A percentile compares a stretch with the other conserved stretches of the same genome.
phyloP scores from a whole-genome alignment of 2,797 vertebrate species.

The Anas flavirostris region DNA sequence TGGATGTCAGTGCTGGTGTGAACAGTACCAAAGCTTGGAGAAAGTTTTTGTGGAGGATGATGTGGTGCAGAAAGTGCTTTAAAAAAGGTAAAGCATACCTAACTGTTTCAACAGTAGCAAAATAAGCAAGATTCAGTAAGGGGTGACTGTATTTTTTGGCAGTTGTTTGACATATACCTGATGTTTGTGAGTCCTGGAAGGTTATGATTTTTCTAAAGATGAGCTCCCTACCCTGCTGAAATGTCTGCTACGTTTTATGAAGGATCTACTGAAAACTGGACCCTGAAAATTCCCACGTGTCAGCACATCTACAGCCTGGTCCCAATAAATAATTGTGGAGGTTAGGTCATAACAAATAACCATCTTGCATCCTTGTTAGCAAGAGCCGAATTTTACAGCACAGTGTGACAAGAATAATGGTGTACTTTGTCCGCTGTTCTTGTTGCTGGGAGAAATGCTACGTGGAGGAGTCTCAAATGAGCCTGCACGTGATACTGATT shows the following conservation, averaged over 20 bases:
- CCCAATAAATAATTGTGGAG: background rate
- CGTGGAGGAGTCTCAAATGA: background rate
- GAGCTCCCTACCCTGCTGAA: background rate
- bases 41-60: background rate
- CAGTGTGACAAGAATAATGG: background rate
- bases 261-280: background rate
- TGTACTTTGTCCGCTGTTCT: background rate
- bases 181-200: background rate
- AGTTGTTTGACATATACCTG: background rate
- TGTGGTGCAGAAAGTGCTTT: background rate
- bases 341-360: background rate
- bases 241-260: background rate
- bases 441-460: background rate
- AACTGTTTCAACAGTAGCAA: background rate
- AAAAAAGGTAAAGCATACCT: background rate
- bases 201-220: background rate
- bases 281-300: background rate
- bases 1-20: fast-evolving
- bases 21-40: background rate
- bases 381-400: fast-evolving
- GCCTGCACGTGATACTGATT: background rate
- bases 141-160: background rate
- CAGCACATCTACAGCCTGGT: background rate
- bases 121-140: background rate
- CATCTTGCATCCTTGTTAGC: background rate